These are phyloP conservation scores for Haliclona indistincta DNA, from an alignment of 37 sponge, comb jelly and placozoan species.

Conservation along the genomic window DNA sequence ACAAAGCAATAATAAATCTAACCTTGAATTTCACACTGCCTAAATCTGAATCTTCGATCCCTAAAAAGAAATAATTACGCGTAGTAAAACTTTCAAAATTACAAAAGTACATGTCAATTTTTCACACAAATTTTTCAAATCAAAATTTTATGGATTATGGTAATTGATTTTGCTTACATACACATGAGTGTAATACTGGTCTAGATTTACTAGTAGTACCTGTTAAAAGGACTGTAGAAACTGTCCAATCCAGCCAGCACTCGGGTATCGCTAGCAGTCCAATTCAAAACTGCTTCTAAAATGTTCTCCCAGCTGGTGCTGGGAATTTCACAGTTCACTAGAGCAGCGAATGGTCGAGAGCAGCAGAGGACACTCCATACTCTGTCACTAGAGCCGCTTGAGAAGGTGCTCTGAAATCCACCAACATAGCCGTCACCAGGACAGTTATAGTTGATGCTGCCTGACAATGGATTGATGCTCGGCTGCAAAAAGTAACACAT, in stretches of 20 bases:
- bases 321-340: constrained; percentile 58
- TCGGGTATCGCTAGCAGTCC: constrained; percentile 12
- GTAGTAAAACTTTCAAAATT: not conserved
- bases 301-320: constrained; percentile 44
- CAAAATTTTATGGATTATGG: too few species aligned
- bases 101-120: too few species aligned
- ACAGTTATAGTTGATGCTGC: constrained; percentile 42
- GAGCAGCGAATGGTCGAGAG: constrained; percentile 44
- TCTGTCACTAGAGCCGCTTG: constrained; percentile 33
- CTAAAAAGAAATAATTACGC: constrained; percentile 15
- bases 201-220: constrained; percentile 22
- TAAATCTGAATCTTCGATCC: constrained; percentile 79
- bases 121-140: too few species aligned
- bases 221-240: constrained; percentile 50
- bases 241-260: constrained; percentile 61
- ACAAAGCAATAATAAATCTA: too few species aligned
- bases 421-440: constrained; percentile 62
- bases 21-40: constrained; percentile 69
- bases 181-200: too few species aligned
- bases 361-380: constrained; percentile 79
- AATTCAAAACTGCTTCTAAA: constrained; percentile 38
- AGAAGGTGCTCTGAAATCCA: constrained; percentile 54
- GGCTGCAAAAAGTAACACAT: constrained; percentile 20
- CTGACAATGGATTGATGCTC: constrained; percentile 22
- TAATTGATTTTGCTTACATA: too few species aligned